Evolutionary conservation across 2,113 vertebrate species (phyloP).

Genomic region (Aix galericulata): DNA sequence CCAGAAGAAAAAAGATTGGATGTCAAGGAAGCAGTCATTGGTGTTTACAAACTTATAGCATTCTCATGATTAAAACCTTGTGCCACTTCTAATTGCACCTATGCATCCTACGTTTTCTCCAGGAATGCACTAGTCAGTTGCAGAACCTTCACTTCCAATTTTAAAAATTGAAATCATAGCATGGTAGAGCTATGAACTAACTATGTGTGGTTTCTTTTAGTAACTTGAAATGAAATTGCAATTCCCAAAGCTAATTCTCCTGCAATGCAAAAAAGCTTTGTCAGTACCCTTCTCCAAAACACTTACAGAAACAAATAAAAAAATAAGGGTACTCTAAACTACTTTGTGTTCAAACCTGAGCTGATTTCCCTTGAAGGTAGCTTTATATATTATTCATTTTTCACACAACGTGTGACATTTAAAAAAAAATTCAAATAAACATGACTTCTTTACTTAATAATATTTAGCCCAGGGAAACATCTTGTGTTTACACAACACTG

Average conservation of each 20-base stretch:
- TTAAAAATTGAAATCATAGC: background rate
- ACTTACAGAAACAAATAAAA: background rate
- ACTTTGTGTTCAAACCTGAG: background rate
- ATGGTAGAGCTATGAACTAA: background rate
- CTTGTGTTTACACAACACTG: constrained; percentile 59
- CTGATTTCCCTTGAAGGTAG: background rate
- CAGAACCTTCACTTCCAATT: background rate
- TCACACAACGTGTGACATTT: background rate
- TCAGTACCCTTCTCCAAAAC: background rate
- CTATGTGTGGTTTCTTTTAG: background rate
- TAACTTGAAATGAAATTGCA: background rate
- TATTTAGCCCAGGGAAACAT: constrained; percentile 61
- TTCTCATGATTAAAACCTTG: background rate
- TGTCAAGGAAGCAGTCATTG: background rate
- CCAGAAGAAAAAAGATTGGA: background rate
- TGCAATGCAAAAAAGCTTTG: background rate
- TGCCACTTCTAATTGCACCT: fast-evolving
- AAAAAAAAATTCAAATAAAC: constrained; percentile 41
- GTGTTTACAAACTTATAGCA: background rate
- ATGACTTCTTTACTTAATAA: constrained; percentile 45
- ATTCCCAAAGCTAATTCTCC: background rate
- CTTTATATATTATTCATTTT: background rate
- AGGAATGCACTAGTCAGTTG: background rate
- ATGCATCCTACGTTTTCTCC: background rate
- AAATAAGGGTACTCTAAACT: background rate